These are phyloP conservation scores for Neotoxoptera formosana DNA, from an alignment of 1,140 invertebrate species.

Conservation along the genomic window DNA sequence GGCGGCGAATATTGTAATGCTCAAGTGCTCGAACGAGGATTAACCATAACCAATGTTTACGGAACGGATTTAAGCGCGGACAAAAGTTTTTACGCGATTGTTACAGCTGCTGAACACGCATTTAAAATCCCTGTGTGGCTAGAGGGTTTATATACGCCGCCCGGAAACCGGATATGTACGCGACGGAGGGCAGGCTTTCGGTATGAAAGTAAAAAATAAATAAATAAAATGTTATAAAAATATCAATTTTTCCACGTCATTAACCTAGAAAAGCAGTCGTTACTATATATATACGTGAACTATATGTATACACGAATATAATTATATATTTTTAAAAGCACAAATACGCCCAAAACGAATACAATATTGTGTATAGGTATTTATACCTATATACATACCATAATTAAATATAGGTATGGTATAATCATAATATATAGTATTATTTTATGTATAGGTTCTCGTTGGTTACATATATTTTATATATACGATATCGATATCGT, in stretches of 20 bases:
- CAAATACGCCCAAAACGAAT: too few relatives aligned
- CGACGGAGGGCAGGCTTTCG: neutral
- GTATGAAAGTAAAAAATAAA: neutral
- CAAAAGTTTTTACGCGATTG: slow-evolving; percentile 55
- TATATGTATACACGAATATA: too few relatives aligned
- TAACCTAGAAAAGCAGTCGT: neutral
- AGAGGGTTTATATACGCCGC: slow-evolving; percentile 33
- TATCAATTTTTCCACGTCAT: slow-evolving; percentile 4
- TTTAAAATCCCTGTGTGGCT: slow-evolving; percentile 4
- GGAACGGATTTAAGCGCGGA: slow-evolving; percentile 45
- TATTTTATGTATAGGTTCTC: too few relatives aligned
- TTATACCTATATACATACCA: too few relatives aligned
- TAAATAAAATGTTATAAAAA: slow-evolving; percentile 18
- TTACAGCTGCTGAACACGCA: slow-evolving; percentile 54
- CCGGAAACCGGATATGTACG: slow-evolving; percentile 39
- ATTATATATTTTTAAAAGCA: too few relatives aligned
- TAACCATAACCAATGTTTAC: slow-evolving; percentile 54
- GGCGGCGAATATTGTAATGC: neutral
- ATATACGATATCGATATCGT: too few relatives aligned
- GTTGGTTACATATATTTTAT: too few relatives aligned
- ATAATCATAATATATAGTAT: too few relatives aligned
- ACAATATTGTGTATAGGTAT: too few relatives aligned
- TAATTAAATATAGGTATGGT: too few relatives aligned
- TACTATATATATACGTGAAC: too few relatives aligned
- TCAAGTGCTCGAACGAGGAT: slow-evolving; percentile 46